These are phyloP conservation scores for Bombus difficillimus DNA, from an alignment of 1,140 invertebrate species.

Conservation along the genomic window DNA sequence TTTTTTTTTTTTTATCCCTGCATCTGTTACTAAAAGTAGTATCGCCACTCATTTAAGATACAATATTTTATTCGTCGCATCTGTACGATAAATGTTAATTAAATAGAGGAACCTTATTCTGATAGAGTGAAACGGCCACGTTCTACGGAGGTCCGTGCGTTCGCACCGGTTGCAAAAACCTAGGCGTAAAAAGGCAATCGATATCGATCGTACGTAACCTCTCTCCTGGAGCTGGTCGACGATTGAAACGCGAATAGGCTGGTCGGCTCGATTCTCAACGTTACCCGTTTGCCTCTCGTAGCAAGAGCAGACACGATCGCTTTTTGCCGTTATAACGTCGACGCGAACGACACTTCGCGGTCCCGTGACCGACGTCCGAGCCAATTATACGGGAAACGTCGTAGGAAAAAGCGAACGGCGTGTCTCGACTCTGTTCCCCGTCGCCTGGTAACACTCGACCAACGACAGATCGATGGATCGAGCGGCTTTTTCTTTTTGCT, in stretches of 20 bases:
- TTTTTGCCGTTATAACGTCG: slow-evolving; percentile 43
- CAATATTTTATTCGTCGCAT: no score
- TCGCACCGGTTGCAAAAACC: slow-evolving; percentile 4
- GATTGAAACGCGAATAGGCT: slow-evolving; percentile 20
- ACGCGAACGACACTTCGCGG: slow-evolving; percentile 44
- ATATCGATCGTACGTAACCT: slow-evolving; percentile 32
- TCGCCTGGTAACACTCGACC: slow-evolving; percentile 15
- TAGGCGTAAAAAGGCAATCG: slow-evolving; percentile 37
- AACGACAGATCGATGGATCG: slow-evolving; percentile 4
- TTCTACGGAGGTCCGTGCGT: neutral
- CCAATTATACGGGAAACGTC: slow-evolving; percentile 40
- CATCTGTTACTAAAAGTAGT: no score
- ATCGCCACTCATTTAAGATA: no score
- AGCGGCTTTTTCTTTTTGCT: no score
- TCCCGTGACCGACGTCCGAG: slow-evolving; percentile 8
- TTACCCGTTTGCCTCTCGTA: neutral
- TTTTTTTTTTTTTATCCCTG: no score
- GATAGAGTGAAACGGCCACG: neutral
- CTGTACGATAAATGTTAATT: slow-evolving; percentile 10
- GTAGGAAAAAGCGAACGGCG: slow-evolving; percentile 24
- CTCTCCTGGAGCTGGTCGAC: neutral
- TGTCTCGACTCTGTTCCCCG: neutral
- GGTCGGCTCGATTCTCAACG: slow-evolving; percentile 8
- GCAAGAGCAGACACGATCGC: neutral
- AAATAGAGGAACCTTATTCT: neutral